These are phyloP conservation scores for Macrotus californicus DNA, from an alignment of 2,113 vertebrate genomes.

Conservation along the genomic window DNA sequence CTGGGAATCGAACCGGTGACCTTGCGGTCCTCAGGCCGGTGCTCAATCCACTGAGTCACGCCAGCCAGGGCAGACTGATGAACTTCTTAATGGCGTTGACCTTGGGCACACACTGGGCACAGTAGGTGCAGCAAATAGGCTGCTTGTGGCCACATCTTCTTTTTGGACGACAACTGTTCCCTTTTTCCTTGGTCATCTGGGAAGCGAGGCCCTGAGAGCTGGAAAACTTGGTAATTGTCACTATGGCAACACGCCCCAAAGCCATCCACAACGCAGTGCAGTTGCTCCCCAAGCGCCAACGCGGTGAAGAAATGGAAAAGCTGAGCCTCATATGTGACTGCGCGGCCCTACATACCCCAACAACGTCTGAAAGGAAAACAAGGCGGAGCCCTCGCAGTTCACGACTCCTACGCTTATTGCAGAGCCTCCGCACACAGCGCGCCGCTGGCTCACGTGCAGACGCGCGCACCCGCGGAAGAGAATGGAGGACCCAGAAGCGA, in stretches of 20 bases:
- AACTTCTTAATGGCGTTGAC: neutral
- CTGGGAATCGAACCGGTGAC: too few relatives aligned
- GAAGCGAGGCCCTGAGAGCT: neutral
- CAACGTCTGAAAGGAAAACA: neutral
- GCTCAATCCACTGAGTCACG: too few relatives aligned
- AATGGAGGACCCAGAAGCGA: too few relatives aligned
- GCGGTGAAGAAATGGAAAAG: neutral
- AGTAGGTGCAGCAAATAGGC: neutral
- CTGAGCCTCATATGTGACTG: neutral
- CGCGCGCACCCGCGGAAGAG: fast-evolving
- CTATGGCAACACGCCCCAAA: too few relatives aligned
- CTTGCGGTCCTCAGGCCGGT: too few relatives aligned
- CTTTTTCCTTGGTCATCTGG: neutral
- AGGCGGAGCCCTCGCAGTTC: neutral
- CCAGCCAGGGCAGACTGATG: too few relatives aligned
- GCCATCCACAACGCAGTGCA: too few relatives aligned
- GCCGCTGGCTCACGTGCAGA: neutral
- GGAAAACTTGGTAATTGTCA: too few relatives aligned
- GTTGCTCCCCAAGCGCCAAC: neutral
- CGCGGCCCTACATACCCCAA: neutral
- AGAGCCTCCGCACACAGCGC: neutral
- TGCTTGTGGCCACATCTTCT: neutral
- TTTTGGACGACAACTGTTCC: neutral
- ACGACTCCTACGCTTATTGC: neutral
- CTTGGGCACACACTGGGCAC: neutral